Base-by-base conservation (phyloP, 2,797 vertebrate species). In the Pygocentrus nattereri region DNA sequence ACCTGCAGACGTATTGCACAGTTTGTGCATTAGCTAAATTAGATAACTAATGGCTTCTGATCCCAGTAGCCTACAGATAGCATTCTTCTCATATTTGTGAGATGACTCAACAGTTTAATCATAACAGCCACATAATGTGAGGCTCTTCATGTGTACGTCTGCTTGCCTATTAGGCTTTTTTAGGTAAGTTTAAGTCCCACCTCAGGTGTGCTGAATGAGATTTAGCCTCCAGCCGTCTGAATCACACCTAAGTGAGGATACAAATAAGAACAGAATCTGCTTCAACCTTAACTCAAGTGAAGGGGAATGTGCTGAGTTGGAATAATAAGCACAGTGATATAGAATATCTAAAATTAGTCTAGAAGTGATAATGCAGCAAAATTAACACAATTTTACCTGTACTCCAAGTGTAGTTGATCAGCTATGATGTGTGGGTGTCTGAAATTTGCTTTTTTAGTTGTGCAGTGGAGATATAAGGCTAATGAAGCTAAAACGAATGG, bases 1-100 rank as follows among this genome's bases (percentile, higher is more conserved):
- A 68, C 38, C n/a, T 64, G 44, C 16, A 38, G 65, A 70, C 74
- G 82, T 78, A 58, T 82, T 84, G 78, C 70, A 71, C 52, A 50
- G 68, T 62, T 58, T 10, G 12, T 58, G 21, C n/a, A 11, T 80
- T 71, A 69, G n/a, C 50, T 50, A 27, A 70, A 23, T 76, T 52
- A n/a, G n/a, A n/a, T n/a, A 15, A 54, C 30, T 41, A 64, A 69
- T 73, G 4, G 56, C 59, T 67, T 71, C 56, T 34, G 52, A 81
- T 73, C 52, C 19, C 30, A 68, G 49, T 10, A 25, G 10, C 54
- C 31, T 38, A 61, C 23, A 41, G 6, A 59, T 58, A 31, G 30
- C 64, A 34, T 65, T 12, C 38, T 47, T n/a, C 38, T 38, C 69
- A 78, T 84, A 52, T 65, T 74, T 62, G 31, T 27, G 31, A 10